Conservation (phyloP, 1,140 invertebrate genomes). For the Temnothorax curvispinosus region DNA sequence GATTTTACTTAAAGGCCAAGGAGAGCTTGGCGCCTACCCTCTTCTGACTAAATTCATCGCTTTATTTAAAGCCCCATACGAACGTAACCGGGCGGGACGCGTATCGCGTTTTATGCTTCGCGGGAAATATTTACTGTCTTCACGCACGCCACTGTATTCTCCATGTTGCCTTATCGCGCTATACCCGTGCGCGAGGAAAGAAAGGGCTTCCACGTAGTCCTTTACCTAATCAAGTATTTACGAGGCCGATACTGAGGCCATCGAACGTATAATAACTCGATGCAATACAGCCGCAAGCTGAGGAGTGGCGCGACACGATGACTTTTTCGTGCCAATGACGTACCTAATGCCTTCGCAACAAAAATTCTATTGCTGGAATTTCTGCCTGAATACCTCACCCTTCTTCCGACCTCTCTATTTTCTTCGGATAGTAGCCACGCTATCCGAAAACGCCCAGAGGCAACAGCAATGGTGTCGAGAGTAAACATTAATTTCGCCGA, state of each 20-base stretch:
- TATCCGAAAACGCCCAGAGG: neutral
- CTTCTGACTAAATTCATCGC: constrained; percentile 65
- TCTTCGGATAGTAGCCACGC: neutral
- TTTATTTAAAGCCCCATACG: constrained; percentile 67
- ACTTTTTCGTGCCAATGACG: neutral
- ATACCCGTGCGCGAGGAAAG: neutral
- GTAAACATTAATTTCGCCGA: constrained; percentile 12
- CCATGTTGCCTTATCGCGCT: constrained; percentile 23
- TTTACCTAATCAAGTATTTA: constrained; percentile 65
- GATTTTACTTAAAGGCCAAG: constrained; percentile 67
- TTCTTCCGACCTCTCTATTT: neutral
- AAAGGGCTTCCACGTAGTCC: neutral
- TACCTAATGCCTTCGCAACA: neutral
- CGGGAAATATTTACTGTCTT: constrained; percentile 67
- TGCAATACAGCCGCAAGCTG: neutral
- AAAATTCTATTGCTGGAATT: neutral
- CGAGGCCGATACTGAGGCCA: constrained; percentile 42
- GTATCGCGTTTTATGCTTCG: constrained; percentile 45
- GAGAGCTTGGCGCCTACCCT: neutral
- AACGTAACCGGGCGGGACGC: constrained; percentile 45
- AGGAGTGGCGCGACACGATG: constrained; percentile 8
- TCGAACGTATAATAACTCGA: constrained; percentile 52
- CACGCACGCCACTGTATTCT: constrained; percentile 63
- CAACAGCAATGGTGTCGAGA: neutral
- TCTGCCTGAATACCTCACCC: neutral